A percentile compares a stretch with the other conserved stretches of the same genome.
Evolutionary conservation across 2,797 vertebrate genomes (phyloP).

Genomic region (Leontocebus nigricollis): DNA sequence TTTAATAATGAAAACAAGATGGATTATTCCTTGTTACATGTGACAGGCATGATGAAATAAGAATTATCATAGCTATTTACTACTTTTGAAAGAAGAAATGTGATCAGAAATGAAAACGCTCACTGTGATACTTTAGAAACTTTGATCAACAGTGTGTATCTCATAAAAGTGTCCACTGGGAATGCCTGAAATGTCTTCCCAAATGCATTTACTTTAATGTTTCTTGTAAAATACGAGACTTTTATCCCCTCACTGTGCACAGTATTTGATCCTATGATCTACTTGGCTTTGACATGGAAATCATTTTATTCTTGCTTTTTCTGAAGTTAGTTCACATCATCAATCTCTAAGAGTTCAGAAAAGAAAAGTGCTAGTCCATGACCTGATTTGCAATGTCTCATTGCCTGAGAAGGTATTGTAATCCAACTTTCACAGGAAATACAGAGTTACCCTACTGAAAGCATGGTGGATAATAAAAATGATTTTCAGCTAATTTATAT

Average conservation of each 20-base stretch:
- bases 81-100: conserved; percentile 63
- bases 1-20: conserved; percentile 73
- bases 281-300: conserved; percentile 58
- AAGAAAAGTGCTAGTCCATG: conserved; percentile 70
- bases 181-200: conserved; percentile 63
- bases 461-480: conserved; percentile 30
- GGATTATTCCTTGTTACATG: conserved; percentile 52
- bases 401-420: conserved; percentile 66
- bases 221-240: conserved; percentile 37
- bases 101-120: conserved; percentile 63
- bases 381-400: conserved; percentile 63
- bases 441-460: conserved; percentile 37
- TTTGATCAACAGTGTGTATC: conserved; percentile 42
- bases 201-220: conserved; percentile 62
- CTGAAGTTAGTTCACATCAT: conserved; percentile 67
- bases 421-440: conserved; percentile 39
- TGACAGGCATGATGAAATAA: conserved; percentile 54
- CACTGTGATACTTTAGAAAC: conserved; percentile 66
- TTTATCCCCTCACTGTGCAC: conserved; percentile 30
- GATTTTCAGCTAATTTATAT: conserved; percentile 36
- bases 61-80: conserved; percentile 75
- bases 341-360: conserved; percentile 73
- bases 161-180: conserved; percentile 66
- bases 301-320: conserved; percentile 61
- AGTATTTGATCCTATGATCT: conserved; percentile 26